Base-by-base conservation (phyloP, 2,113 vertebrate genomes). In the Hystrix brachyura region DNA sequence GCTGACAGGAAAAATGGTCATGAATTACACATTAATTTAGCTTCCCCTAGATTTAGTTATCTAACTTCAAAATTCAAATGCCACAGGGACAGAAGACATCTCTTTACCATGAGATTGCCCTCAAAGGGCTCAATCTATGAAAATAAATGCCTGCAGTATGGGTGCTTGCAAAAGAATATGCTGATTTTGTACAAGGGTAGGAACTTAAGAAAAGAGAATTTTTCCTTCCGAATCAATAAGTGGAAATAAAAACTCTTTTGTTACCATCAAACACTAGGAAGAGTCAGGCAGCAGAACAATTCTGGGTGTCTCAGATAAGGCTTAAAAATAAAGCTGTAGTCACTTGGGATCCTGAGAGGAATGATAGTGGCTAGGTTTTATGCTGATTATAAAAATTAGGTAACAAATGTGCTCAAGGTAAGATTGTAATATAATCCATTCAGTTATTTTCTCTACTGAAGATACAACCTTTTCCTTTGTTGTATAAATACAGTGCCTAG, bases 211-310 rank as follows among this genome's bases (percentile, higher is more conserved):
- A 76, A 87, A 72, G 1, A 85, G 2, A 53, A 64, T 51, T 81
- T 29, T 85, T 92, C 13, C 34, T 84, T 91, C 8, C 80, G 29
- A 84, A 91, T 65, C 34, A 97, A 74, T 87, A 93, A 87, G 43
- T 25, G 11, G 19, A 48, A 51, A 32, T 62, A 83, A 89, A 84
- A 86, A 0, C 5, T 59, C 5, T 81, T 69, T 18, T 25, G 51
- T 55, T 84, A 87, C 14, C 65, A 90, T 93, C 27, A 65, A 90
- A 81, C 34, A 0, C 34, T 82, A 83, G n/a, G 27, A 92, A 87
- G n/a, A 89, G 34, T 87, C 46, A 87, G 38, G 4, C 11, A 79
- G 46, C 25, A 81, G n/a, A 95, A 95, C 32, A 72, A 92, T 76
- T 90, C 29, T 93, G 38, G 12, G 23, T 55, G 17, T 74, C 9